Percentiles rank a stretch among this genome's conserved stretches.
phyloP scores from a whole-genome alignment of 2,113 vertebrate genomes.

The Hiodon tergisus region DNA sequence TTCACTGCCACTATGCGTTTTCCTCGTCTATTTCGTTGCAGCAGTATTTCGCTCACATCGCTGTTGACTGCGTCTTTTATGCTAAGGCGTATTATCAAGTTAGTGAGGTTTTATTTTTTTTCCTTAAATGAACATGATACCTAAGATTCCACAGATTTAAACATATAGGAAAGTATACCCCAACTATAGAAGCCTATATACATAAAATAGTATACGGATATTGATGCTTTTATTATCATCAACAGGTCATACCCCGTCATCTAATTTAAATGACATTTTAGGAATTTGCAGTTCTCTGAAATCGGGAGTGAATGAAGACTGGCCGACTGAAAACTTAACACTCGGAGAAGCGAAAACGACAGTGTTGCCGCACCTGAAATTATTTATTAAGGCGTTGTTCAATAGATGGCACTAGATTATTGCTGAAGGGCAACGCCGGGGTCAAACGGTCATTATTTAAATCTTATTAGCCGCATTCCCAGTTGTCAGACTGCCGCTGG shows the following conservation, averaged over 20 bases:
- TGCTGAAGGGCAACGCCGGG: slow-evolving; percentile 49
- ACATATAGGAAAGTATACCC: neutral
- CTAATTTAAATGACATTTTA: neutral
- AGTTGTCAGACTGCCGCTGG: slow-evolving; percentile 2
- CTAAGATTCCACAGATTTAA: neutral
- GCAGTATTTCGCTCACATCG: neutral
- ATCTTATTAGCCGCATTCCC: slow-evolving; percentile 13
- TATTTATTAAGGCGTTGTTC: slow-evolving; percentile 50
- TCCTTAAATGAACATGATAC: neutral
- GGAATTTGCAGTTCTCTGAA: neutral
- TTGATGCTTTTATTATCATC: slow-evolving; percentile 4
- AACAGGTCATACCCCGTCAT: slow-evolving; percentile 12
- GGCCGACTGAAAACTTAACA: neutral
- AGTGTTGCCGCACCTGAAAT: neutral
- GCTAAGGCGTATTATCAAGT: neutral
- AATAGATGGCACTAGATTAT: slow-evolving; percentile 78
- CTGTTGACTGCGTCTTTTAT: neutral
- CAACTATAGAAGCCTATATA: neutral
- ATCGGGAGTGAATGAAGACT: neutral
- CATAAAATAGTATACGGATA: neutral
- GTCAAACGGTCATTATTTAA: slow-evolving; percentile 16
- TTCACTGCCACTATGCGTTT: neutral
- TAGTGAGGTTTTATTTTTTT: neutral
- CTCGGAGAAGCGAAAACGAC: neutral
- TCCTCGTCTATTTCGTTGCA: neutral